Percentiles rank a stretch among this genome's conserved stretches.
Evolutionary conservation across 2,797 vertebrate genomes (phyloP).

Genomic region (Perdix hodgsoniae): DNA sequence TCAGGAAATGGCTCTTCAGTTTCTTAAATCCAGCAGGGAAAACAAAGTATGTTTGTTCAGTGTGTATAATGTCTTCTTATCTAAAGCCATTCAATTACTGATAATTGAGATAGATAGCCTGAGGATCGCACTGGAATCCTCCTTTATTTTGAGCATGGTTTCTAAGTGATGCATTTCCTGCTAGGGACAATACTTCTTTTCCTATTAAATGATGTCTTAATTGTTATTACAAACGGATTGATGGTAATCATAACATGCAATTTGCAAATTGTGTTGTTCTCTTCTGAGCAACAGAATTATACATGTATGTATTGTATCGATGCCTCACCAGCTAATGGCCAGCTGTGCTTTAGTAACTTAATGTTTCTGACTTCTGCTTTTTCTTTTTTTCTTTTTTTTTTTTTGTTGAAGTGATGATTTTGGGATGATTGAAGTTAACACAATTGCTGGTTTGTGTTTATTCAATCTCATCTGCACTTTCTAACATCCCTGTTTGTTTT

Average conservation of each 20-base stretch:
- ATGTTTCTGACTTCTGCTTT: neutral
- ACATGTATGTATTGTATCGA: neutral
- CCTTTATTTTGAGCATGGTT: neutral
- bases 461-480: neutral
- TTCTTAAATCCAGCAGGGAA: neutral
- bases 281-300: neutral
- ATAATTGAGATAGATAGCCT: neutral
- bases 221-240: neutral
- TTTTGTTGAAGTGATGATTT: neutral
- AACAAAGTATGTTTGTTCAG: neutral
- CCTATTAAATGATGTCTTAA: neutral
- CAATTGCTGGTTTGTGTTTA: neutral
- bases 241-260: neutral
- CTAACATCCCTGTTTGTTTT: neutral
- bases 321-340: neutral
- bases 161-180: neutral
- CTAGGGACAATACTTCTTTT: neutral
- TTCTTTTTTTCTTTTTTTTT: neutral
- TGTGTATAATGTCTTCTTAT: neutral
- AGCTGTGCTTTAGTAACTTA: neutral
- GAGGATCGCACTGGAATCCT: neutral
- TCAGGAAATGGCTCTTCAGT: neutral
- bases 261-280: neutral
- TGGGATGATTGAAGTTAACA: neutral
- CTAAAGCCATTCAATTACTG: neutral